phyloP scores from a whole-genome alignment of 2,113 vertebrate species.

The Tenebrosternarchus preto region DNA sequence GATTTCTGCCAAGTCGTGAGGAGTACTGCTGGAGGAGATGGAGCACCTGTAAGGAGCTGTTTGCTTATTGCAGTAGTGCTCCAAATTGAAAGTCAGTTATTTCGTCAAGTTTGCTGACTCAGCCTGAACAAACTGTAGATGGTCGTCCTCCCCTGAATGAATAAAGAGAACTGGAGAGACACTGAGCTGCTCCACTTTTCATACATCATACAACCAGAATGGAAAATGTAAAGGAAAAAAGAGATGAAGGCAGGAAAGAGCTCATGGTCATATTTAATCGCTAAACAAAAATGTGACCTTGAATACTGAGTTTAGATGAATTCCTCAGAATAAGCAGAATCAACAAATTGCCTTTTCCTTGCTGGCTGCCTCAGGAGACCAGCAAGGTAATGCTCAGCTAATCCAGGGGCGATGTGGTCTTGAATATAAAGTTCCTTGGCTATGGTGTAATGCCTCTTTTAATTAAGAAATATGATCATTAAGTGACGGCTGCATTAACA shows the following conservation, averaged over 20 bases:
- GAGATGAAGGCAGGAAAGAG: constrained; percentile 34
- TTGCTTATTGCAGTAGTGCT: constrained; percentile 65
- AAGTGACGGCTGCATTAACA: constrained; percentile 15
- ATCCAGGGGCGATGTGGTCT: neutral
- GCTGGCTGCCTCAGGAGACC: constrained; percentile 19
- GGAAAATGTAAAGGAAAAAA: constrained; percentile 62
- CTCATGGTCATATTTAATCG: constrained; percentile 63
- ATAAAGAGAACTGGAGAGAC: constrained; percentile 66
- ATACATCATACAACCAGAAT: constrained; percentile 70
- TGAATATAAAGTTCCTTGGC: constrained; percentile 27
- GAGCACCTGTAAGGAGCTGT: constrained; percentile 69
- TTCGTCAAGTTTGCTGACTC: constrained; percentile 73
- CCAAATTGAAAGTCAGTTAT: constrained; percentile 72
- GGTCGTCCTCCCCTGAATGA: constrained; percentile 64
- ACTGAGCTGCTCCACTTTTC: constrained; percentile 59
- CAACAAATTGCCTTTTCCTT: constrained; percentile 48
- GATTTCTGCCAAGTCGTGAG: constrained; percentile 60
- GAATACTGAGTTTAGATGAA: constrained; percentile 40
- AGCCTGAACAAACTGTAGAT: constrained; percentile 61
- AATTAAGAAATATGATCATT: constrained; percentile 38
- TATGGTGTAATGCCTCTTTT: constrained; percentile 25
- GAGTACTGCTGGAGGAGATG: constrained; percentile 67
- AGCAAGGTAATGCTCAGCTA: constrained; percentile 4
- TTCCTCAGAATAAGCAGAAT: constrained; percentile 53
- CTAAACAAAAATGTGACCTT: constrained; percentile 53